Base-by-base conservation (phyloP, 2,113 vertebrate genomes). In the Thunnus maccoyii region DNA sequence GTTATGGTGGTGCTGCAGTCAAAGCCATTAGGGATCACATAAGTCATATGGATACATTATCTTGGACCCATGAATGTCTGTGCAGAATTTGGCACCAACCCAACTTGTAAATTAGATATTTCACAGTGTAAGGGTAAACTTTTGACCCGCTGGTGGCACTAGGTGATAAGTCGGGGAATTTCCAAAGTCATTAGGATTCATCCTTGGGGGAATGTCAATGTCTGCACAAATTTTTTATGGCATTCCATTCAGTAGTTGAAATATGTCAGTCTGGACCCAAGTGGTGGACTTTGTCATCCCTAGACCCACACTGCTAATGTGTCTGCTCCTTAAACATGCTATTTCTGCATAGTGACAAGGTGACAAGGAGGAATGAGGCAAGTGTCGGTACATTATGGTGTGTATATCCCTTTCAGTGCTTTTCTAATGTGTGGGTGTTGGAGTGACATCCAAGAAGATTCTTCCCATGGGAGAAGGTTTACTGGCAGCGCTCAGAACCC, bases 401-500 rank as follows among this genome's bases (percentile, higher is more conserved):
- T 12, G 3, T n/a, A 3, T 44, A 50, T 13, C 58, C 75, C 55
- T 1, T 0, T 20, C 5, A 22, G 55, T 54, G 32, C 48, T 16
- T 27, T 12, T 58, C 70, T 3, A 63, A 11, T 32, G 66, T 46
- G 57, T 48, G 3, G 17, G 13, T 47, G 46, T 57, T 25, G n/a
- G 17, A 64, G 47, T 61, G 52, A 61, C 44, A 52, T 83, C 58
- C 10, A 66, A 0, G 51, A 44, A 71, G 48, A 66, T 63, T 36
- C 18, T n/a, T 44, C 57, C 57, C 27, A 3, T 16, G 36, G 67
- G 72, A 68, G 27, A 51, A 30, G 17, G 58, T 56, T 74, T 56
- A 51, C 32, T 22, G 67, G 14, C 67, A 5, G 54, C 41, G 60
- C 56, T 63, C 27, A 11, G 48, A 76, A 72, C 61, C 36, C 73